Conservation (phyloP, 2,888 invertebrate genomes). For the Chouioia cunea region DNA sequence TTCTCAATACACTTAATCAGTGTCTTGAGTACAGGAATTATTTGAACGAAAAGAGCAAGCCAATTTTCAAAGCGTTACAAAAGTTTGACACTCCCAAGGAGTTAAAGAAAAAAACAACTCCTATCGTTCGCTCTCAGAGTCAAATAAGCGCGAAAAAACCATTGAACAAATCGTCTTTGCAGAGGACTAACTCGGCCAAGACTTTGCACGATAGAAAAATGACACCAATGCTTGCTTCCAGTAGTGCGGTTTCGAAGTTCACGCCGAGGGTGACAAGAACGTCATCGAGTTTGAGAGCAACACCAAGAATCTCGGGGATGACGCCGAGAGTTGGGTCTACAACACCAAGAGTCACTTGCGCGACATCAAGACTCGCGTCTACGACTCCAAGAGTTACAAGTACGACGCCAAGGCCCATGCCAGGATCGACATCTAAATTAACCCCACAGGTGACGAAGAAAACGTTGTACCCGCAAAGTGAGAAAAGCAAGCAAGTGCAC, state of each 20-base stretch:
- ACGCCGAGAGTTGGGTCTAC: too few species aligned
- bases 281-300: neutral
- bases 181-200: neutral
- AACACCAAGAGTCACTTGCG: neutral
- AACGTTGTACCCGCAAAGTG: neutral
- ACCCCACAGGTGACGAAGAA: neutral
- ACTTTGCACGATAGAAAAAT: constrained; percentile 8
- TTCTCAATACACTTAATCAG: constrained; percentile 56
- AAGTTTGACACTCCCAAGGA: constrained; percentile 28
- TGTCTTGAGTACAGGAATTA: constrained; percentile 58
- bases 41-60: constrained; percentile 48
- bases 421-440: neutral
- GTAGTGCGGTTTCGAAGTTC: neutral
- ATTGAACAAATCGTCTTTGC: too few species aligned
- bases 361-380: neutral
- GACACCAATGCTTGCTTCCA: constrained; percentile 7
- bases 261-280: constrained; percentile 13
- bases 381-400: constrained; percentile 2
- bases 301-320: neutral
- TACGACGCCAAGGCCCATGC: neutral
- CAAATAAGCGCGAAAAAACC: too few species aligned
- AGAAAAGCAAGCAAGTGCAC: neutral
- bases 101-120: constrained; percentile 14
- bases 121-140: neutral
- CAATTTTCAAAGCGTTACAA: constrained; percentile 40